Conservation (phyloP, 2,888 invertebrate species). For the Julus scandinavius region DNA sequence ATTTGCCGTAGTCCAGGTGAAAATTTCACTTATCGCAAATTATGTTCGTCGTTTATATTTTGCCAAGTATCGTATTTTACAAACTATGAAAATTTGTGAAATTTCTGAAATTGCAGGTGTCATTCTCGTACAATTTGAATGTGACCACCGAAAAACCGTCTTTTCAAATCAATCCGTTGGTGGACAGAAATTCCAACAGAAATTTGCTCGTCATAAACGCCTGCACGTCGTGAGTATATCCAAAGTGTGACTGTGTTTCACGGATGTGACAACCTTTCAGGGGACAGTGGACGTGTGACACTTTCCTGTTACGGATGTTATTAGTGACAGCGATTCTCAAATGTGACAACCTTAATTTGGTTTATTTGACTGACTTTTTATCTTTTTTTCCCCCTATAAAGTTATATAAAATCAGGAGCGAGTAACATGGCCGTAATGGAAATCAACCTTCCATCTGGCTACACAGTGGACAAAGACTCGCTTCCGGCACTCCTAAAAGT, state of each 20-base stretch:
- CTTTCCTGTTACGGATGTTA: too few species aligned
- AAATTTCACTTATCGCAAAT: too few species aligned
- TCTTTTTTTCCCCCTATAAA: too few species aligned
- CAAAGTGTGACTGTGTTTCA: too few species aligned
- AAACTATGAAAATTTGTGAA: too few species aligned
- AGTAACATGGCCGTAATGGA: slow-evolving; percentile 94
- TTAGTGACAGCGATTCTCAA: too few species aligned
- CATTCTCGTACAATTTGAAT: slow-evolving; percentile 84
- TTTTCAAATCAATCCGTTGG: slow-evolving; percentile 85
- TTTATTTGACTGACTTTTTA: too few species aligned
- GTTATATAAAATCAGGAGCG: slow-evolving; percentile 57
- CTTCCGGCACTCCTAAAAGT: slow-evolving; percentile 65
- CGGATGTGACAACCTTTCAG: too few species aligned
- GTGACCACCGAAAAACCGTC: slow-evolving; percentile 89
- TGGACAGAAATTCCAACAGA: slow-evolving; percentile 81
- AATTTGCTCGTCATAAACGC: slow-evolving; percentile 83
- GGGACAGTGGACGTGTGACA: too few species aligned
- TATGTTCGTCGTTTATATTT: too few species aligned
- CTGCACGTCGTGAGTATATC: slow-evolving; percentile 69
- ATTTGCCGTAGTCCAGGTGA: slow-evolving; percentile 73
- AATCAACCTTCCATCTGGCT: slow-evolving; percentile 90
- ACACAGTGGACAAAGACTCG: slow-evolving; percentile 79
- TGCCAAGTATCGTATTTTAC: too few species aligned
- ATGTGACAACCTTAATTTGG: too few species aligned
- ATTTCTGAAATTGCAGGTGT: slow-evolving; percentile 77